Evolutionary conservation across 2,797 vertebrate species (phyloP).

Genomic region (Gambusia yucatana): DNA sequence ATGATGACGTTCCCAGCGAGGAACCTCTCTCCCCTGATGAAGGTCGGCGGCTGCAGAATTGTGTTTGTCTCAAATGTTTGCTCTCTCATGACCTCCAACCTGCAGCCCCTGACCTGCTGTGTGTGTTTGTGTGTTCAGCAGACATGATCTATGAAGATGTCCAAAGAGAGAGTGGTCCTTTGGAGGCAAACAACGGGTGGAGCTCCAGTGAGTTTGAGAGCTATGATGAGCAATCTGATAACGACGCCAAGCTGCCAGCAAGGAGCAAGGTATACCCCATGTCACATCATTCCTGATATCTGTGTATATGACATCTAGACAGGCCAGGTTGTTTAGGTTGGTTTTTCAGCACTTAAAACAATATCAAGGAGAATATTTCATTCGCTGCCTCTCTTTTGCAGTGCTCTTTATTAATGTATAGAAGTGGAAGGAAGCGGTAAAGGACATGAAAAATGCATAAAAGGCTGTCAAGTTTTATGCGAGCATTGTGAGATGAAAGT

Average conservation of each 20-base stretch:
- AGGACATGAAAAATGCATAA: constrained; percentile 54
- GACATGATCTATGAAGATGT: constrained; percentile 89
- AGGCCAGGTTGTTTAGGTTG: constrained; percentile 26
- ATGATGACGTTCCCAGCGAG: constrained; percentile 92
- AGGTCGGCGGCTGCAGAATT: constrained; percentile 61
- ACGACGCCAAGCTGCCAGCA: constrained; percentile 82
- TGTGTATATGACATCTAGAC: constrained; percentile 20
- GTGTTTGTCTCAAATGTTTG: constrained; percentile 2
- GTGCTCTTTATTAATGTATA: constrained; percentile 58
- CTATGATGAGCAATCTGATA: constrained; percentile 93
- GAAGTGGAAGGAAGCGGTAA: constrained; percentile 51
- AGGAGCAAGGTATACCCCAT: constrained; percentile 78
- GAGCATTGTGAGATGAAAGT: constrained; percentile 57
- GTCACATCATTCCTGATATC: constrained; percentile 22
- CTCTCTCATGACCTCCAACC: background rate
- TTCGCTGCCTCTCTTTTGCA: constrained; percentile 13
- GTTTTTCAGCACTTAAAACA: constrained; percentile 32
- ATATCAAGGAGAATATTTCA: constrained; percentile 58
- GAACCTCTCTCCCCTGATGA: constrained; percentile 70
- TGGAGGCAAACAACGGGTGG: constrained; percentile 86
- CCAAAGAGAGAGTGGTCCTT: constrained; percentile 68
- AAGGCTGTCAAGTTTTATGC: constrained; percentile 42
- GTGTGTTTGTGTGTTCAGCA: constrained; percentile 41
- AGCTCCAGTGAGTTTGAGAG: constrained; percentile 98
- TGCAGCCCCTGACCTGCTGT: constrained; percentile 13